Percentiles rank a stretch among this genome's conserved stretches.
phyloP scores from a whole-genome alignment of 2,888 invertebrate genomes.

The Helleia helle region DNA sequence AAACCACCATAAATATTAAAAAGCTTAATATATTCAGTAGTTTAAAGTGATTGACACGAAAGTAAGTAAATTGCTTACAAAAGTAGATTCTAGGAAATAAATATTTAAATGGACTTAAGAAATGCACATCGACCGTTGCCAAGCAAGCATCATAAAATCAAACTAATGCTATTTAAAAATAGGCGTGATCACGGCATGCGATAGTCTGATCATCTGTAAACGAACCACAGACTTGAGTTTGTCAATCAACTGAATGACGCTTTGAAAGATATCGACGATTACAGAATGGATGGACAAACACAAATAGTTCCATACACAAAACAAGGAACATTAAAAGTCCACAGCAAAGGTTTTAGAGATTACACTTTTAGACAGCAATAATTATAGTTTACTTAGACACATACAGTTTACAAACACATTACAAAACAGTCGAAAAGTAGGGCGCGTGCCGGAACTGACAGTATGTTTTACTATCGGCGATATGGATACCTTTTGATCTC shows the following conservation, averaged over 20 bases:
- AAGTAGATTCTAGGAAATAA: too few relatives aligned
- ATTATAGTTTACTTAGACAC: background rate
- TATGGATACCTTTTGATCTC: slow-evolving; percentile 15
- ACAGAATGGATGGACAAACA: too few relatives aligned
- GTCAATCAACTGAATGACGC: too few relatives aligned
- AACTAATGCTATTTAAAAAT: background rate
- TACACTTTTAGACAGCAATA: too few relatives aligned
- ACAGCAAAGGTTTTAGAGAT: too few relatives aligned
- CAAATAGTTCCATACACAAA: too few relatives aligned
- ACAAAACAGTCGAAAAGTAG: slow-evolving; percentile 9
- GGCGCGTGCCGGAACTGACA: slow-evolving; percentile 5
- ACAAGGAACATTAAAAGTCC: too few relatives aligned
- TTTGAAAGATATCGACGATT: too few relatives aligned
- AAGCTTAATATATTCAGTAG: too few relatives aligned
- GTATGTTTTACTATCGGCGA: slow-evolving; percentile 16
- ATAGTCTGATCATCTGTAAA: background rate
- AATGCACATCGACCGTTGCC: background rate
- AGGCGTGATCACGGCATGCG: background rate
- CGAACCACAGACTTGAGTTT: background rate
- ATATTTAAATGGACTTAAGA: background rate
- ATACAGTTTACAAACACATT: background rate
- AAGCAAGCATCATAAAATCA: background rate
- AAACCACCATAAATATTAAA: too few relatives aligned
- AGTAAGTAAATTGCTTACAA: too few relatives aligned
- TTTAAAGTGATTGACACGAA: too few relatives aligned